Evolutionary conservation across 2,113 vertebrate genomes (phyloP).

Genomic region (Morone saxatilis): DNA sequence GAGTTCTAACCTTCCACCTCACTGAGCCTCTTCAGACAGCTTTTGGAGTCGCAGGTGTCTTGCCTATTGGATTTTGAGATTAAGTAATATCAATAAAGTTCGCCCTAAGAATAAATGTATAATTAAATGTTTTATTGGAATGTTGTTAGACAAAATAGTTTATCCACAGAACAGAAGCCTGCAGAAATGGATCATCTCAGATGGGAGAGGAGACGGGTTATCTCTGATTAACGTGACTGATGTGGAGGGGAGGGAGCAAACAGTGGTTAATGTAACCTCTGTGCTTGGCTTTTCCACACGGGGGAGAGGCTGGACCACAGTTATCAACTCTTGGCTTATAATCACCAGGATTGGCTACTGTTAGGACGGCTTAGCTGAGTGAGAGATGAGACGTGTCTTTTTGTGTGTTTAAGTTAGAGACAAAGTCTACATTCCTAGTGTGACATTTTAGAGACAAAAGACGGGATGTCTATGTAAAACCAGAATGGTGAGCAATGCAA

Average conservation of each 20-base stretch:
- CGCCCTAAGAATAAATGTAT: neutral
- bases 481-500: neutral
- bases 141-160: neutral
- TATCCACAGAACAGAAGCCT: neutral
- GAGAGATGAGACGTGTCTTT: neutral
- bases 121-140: neutral
- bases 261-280: slow-evolving; percentile 17
- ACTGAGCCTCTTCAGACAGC: neutral
- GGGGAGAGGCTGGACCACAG: slow-evolving; percentile 72
- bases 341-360: slow-evolving; percentile 50
- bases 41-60: neutral
- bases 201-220: neutral
- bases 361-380: slow-evolving; percentile 9
- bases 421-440: neutral
- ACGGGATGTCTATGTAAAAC: neutral
- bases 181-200: no score
- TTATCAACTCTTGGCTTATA: slow-evolving; percentile 53
- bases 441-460: neutral
- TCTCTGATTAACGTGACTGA: neutral
- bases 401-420: no score
- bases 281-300: slow-evolving; percentile 71
- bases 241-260: neutral
- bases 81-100: neutral
- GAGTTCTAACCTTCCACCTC: slow-evolving; percentile 21
- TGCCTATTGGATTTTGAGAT: neutral